phyloP scores from a whole-genome alignment of 2,888 invertebrate species.

The Leucania comma region DNA sequence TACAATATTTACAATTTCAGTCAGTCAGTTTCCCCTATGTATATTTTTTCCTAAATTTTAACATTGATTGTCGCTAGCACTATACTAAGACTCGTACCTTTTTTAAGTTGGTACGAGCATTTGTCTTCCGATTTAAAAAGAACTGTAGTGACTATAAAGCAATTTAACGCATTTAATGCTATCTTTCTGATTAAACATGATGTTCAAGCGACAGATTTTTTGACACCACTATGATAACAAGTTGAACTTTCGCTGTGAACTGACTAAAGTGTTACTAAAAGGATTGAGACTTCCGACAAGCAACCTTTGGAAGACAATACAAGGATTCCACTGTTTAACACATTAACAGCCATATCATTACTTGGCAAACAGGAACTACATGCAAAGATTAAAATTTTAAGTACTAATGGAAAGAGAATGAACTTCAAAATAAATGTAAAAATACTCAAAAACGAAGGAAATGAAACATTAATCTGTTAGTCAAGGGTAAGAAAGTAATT shows the following conservation, averaged over 20 bases:
- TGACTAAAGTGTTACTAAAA: slow-evolving; percentile 15
- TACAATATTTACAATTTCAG: no score
- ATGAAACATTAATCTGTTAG: slow-evolving; percentile 40
- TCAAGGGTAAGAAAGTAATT: slow-evolving; percentile 52
- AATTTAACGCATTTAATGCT: background rate
- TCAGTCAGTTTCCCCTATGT: no score
- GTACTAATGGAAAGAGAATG: slow-evolving; percentile 36
- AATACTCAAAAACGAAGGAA: slow-evolving; percentile 47
- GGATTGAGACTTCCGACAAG: slow-evolving; percentile 11
- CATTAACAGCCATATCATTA: slow-evolving; percentile 4
- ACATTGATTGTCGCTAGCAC: no score
- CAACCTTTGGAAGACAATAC: slow-evolving; percentile 18
- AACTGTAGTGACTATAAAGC: no score
- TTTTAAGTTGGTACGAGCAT: no score
- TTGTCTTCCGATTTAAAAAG: no score
- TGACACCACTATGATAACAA: background rate
- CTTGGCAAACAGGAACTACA: slow-evolving; percentile 41
- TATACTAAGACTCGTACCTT: no score
- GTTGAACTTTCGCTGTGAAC: background rate
- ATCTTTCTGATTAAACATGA: background rate
- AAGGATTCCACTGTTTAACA: slow-evolving; percentile 20
- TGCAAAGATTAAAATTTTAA: slow-evolving; percentile 15
- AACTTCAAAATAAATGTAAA: slow-evolving; percentile 49
- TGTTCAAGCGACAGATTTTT: slow-evolving; percentile 8
- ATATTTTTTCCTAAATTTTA: no score